Evolutionary conservation across 1,140 invertebrate genomes (phyloP).

Genomic region (Proales similis): DNA sequence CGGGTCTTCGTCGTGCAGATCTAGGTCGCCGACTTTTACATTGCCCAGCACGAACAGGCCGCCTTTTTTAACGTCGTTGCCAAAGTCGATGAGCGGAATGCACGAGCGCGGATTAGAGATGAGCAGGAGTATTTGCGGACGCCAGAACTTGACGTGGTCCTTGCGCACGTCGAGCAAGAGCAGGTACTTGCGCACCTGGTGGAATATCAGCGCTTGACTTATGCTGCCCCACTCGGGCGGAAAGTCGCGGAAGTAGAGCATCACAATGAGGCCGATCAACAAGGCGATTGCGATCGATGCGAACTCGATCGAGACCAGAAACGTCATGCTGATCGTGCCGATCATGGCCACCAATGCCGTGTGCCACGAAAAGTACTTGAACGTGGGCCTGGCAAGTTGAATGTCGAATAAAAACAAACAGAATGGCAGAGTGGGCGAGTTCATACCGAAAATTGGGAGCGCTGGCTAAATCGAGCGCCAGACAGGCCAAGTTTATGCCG

Average conservation of each 20-base stretch:
- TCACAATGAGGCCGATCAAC: constrained; percentile 72
- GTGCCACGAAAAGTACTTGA: constrained; percentile 91
- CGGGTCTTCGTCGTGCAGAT: constrained; percentile 40
- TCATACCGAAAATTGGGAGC: constrained; percentile 88
- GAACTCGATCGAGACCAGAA: constrained; percentile 83
- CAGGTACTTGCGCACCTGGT: constrained; percentile 92
- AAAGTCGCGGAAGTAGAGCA: constrained; percentile 84
- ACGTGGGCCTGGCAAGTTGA: constrained; percentile 70
- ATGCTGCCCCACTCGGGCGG: constrained; percentile 88
- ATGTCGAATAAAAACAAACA: constrained; percentile 38
- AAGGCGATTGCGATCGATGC: constrained; percentile 77
- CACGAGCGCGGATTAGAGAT: constrained; percentile 80
- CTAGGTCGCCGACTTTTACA: constrained; percentile 62
- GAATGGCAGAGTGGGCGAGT: neutral
- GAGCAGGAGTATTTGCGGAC: constrained; percentile 88
- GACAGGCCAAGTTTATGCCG: constrained; percentile 86
- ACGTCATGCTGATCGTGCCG: constrained; percentile 86
- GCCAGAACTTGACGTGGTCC: constrained; percentile 97
- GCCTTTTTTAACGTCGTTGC: constrained; percentile 96
- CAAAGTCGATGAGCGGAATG: constrained; percentile 86
- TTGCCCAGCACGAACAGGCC: constrained; percentile 90
- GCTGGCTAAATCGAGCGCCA: constrained; percentile 82
- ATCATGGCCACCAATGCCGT: constrained; percentile 77
- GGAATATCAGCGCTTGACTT: constrained; percentile 95
- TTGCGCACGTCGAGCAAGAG: constrained; percentile 87